A percentile compares a stretch with the other conserved stretches of the same genome.
phyloP scores from a whole-genome alignment of 2,888 invertebrate species.

The Limnephilus rhombicus region DNA sequence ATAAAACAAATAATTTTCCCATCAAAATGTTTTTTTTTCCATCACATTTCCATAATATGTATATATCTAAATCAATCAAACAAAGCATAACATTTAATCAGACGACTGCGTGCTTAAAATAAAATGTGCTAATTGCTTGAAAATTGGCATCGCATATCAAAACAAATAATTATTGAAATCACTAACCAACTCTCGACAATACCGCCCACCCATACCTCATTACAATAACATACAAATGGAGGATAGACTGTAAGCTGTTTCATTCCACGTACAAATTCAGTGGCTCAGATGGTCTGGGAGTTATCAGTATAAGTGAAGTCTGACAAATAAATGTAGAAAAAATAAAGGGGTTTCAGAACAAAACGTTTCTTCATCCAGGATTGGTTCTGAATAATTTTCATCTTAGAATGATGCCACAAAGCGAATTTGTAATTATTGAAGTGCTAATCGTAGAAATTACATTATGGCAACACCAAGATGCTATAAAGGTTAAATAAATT shows the following conservation, averaged over 20 bases:
- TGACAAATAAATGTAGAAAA: background rate
- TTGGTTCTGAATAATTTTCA: too few relatives aligned
- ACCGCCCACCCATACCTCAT: background rate
- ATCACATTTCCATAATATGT: conserved; percentile 34
- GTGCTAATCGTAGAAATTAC: too few relatives aligned
- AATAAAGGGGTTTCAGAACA: background rate
- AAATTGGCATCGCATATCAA: background rate
- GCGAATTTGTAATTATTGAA: too few relatives aligned
- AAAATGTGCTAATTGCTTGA: background rate
- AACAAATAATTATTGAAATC: background rate
- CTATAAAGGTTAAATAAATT: too few relatives aligned
- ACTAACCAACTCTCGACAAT: background rate
- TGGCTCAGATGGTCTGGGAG: background rate
- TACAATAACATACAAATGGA: background rate
- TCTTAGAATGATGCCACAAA: too few relatives aligned
- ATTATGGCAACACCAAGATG: too few relatives aligned
- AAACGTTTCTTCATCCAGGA: too few relatives aligned
- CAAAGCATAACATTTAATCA: conserved; percentile 36
- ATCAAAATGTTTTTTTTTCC: conserved; percentile 34
- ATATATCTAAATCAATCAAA: conserved; percentile 32
- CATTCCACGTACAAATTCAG: background rate
- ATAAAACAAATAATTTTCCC: conserved; percentile 9
- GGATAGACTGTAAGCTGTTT: background rate
- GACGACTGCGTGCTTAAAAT: conserved; percentile 5
- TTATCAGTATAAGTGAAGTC: background rate